Evolutionary conservation across 2,797 vertebrate species (phyloP).

Genomic region (Echiichthys vipera): DNA sequence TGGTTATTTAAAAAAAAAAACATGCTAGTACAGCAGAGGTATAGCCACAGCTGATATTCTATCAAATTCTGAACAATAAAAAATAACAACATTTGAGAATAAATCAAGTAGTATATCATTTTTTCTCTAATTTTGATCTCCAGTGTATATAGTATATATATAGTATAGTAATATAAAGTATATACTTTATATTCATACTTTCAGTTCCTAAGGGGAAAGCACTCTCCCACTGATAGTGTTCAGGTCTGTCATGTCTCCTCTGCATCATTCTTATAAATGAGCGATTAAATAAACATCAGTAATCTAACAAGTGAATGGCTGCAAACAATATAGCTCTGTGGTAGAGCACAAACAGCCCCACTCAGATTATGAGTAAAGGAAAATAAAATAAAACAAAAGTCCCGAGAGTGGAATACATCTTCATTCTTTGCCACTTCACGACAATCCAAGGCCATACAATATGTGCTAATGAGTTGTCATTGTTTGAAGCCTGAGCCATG

Average conservation of each 20-base stretch:
- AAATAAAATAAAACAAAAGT: constrained; percentile 57
- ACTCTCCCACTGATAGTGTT: constrained; percentile 5
- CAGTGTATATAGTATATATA: too few species aligned
- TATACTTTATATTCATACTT: neutral
- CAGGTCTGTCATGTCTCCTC: constrained; percentile 27
- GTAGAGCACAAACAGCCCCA: constrained; percentile 43
- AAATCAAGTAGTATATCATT: too few species aligned
- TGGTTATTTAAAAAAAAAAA: too few species aligned
- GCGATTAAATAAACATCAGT: constrained; percentile 66
- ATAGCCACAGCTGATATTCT: too few species aligned
- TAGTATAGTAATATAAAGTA: too few species aligned
- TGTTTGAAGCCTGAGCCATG: constrained; percentile 64
- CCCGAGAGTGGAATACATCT: constrained; percentile 40
- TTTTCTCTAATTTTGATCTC: too few species aligned
- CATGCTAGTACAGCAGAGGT: too few species aligned
- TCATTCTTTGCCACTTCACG: constrained; percentile 30
- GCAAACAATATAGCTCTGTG: constrained; percentile 18
- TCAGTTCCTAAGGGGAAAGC: neutral
- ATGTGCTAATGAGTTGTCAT: constrained; percentile 68
- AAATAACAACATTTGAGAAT: too few species aligned
- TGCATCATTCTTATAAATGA: constrained; percentile 46
- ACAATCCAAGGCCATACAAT: constrained; percentile 56
- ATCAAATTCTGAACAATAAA: too few species aligned
- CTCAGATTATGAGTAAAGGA: constrained; percentile 50
- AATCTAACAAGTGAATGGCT: constrained; percentile 41